Evolutionary conservation across 2,888 invertebrate genomes (phyloP).

Genomic region (Junonia oenone): DNA sequence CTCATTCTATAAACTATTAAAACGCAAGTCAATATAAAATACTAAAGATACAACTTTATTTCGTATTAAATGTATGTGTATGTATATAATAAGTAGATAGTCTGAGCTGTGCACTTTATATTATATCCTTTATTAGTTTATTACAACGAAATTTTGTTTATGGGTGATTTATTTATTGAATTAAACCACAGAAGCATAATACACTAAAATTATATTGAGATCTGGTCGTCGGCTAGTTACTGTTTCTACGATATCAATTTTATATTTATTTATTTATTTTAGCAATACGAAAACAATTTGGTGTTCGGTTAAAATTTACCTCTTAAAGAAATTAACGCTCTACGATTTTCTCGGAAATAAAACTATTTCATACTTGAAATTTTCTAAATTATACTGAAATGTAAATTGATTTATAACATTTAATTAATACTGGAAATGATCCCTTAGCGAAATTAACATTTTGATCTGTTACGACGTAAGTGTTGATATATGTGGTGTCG

Average conservation of each 20-base stretch:
- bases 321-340: neutral
- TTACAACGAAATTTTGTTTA: neutral
- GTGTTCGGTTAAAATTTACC: neutral
- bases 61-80: neutral
- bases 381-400: neutral
- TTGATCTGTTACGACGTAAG: slow-evolving; percentile 7
- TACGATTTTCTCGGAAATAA: neutral
- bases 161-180: neutral
- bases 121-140: neutral
- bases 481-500: slow-evolving; percentile 12
- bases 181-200: neutral
- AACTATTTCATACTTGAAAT: neutral
- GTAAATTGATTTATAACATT: neutral
- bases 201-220: neutral
- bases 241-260: neutral
- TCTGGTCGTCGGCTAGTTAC: neutral
- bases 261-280: neutral
- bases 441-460: slow-evolving; percentile 2
- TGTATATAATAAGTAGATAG: slow-evolving; percentile 4
- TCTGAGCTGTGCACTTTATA: slow-evolving; percentile 2
- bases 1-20: neutral
- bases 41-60: neutral
- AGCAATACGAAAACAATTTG: neutral
- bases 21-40: neutral
- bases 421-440: neutral